Conservation (phyloP, 1,140 invertebrate genomes). For the Pteromalus puparum region DNA sequence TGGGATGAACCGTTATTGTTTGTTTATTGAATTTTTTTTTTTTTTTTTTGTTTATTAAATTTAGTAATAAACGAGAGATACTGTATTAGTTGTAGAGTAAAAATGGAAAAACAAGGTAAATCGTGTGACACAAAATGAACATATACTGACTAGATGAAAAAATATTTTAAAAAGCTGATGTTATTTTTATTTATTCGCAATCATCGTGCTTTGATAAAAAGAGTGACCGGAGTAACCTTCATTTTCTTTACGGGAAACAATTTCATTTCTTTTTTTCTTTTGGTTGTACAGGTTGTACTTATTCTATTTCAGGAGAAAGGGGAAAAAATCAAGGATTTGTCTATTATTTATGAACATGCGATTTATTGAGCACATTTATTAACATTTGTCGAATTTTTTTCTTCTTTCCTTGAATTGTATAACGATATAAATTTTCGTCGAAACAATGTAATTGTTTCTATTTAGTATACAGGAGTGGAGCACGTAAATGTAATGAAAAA, state of each 20-base stretch:
- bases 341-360: slow-evolving; percentile 31
- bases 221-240: too few relatives aligned
- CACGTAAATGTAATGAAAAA: slow-evolving; percentile 36
- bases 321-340: background rate
- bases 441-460: slow-evolving; percentile 38
- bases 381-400: slow-evolving; percentile 41
- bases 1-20: too few relatives aligned
- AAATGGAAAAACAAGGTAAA: too few relatives aligned
- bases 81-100: too few relatives aligned
- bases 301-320: background rate
- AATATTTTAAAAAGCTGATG: background rate
- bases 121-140: background rate
- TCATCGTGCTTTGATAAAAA: too few relatives aligned
- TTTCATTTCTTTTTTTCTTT: too few relatives aligned
- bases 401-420: background rate
- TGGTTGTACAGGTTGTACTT: too few relatives aligned
- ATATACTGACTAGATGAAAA: background rate
- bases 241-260: too few relatives aligned
- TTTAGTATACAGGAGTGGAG: slow-evolving; percentile 33
- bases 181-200: too few relatives aligned
- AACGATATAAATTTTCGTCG: slow-evolving; percentile 43
- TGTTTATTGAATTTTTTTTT: too few relatives aligned
- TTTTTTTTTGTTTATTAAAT: too few relatives aligned
- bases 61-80: too few relatives aligned
- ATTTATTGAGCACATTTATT: slow-evolving; percentile 43